phyloP scores from a whole-genome alignment of 2,797 vertebrate genomes.

The Micrastur ruficollis region DNA sequence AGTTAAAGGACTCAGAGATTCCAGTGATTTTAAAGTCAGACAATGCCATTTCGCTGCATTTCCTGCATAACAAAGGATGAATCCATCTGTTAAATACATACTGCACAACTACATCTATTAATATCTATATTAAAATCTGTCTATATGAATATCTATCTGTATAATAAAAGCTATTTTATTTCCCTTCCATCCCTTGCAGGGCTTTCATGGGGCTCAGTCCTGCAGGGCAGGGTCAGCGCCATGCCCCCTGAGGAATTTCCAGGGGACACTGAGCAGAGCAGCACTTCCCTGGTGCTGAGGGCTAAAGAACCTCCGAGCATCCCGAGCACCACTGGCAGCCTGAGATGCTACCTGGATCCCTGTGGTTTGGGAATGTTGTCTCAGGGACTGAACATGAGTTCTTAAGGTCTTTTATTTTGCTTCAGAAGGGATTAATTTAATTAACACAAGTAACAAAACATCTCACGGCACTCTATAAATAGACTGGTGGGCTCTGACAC shows the following conservation, averaged over 20 bases:
- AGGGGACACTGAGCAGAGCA: neutral
- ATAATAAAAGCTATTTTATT: neutral
- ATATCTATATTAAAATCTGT: neutral
- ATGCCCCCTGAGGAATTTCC: neutral
- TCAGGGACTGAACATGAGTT: neutral
- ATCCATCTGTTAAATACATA: neutral
- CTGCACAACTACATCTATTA: neutral
- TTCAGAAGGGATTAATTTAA: conserved; percentile 24
- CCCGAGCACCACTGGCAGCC: rapidly evolving
- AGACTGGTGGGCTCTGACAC: conserved; percentile 32
- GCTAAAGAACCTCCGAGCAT: neutral
- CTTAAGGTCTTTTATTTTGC: neutral
- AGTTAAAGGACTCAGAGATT: neutral
- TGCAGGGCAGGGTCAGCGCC: neutral
- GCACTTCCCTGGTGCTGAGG: neutral
- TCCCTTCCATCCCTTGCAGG: neutral
- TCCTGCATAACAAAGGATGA: neutral
- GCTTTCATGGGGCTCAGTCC: neutral
- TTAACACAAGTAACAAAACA: neutral
- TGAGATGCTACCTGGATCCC: neutral
- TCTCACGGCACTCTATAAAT: conserved; percentile 38
- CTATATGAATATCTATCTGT: neutral
- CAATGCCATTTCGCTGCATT: neutral
- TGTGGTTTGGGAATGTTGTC: neutral
- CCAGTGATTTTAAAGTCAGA: neutral